A percentile compares a stretch with the other conserved stretches of the same genome.
Evolutionary conservation across 2,888 invertebrate genomes (phyloP).

Genomic region (Nomada hirtipes): DNA sequence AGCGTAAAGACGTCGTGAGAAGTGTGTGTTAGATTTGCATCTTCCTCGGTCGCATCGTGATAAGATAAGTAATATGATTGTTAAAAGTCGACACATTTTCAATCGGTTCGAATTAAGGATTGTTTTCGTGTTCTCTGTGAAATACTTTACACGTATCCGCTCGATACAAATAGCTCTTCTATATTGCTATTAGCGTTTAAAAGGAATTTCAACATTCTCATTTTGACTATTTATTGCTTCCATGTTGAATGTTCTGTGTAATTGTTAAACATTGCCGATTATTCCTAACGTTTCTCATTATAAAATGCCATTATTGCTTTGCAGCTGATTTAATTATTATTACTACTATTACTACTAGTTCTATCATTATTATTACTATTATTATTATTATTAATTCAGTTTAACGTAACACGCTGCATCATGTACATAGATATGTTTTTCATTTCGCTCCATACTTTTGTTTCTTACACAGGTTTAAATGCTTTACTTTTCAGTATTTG

Average conservation of each 20-base stretch:
- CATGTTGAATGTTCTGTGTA: constrained; percentile 70
- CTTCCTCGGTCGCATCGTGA: constrained; percentile 68
- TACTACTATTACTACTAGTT: constrained; percentile 52
- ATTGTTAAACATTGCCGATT: constrained; percentile 61
- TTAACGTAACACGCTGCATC: constrained; percentile 38
- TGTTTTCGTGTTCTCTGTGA: constrained; percentile 34
- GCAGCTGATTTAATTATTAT: constrained; percentile 61
- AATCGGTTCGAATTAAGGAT: constrained; percentile 43
- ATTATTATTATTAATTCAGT: constrained; percentile 50
- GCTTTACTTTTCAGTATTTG: constrained; percentile 61
- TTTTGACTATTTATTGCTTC: constrained; percentile 72
- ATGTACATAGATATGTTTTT: constrained; percentile 63
- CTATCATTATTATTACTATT: no score
- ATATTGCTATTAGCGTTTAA: constrained; percentile 45
- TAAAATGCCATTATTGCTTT: constrained; percentile 50
- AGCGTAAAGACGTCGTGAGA: constrained; percentile 70
- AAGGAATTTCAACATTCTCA: constrained; percentile 61
- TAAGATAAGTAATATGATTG: constrained; percentile 54
- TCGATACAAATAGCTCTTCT: constrained; percentile 38
- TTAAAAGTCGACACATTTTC: constrained; percentile 18
- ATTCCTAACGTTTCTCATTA: constrained; percentile 63
- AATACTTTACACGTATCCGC: constrained; percentile 40
- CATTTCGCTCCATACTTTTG: constrained; percentile 24
- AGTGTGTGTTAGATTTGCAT: constrained; percentile 63
- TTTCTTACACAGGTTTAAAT: constrained; percentile 39